Percentiles rank a stretch among this genome's conserved stretches.
These are phyloP conservation scores for Microplitis deprimator DNA, from an alignment of 2,888 invertebrate species.

Conservation along the genomic window DNA sequence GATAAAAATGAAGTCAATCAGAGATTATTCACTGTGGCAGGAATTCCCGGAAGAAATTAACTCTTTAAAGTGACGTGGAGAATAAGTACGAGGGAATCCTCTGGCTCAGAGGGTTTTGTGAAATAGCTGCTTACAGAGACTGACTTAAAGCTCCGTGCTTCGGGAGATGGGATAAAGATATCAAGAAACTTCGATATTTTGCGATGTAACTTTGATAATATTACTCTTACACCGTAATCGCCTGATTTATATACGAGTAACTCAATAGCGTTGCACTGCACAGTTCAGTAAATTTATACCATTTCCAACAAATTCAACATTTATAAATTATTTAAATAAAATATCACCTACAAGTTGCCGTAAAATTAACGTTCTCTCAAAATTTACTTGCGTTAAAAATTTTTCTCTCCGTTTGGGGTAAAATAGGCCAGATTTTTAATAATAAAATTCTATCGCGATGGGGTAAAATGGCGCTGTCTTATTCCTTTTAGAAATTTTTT, in stretches of 20 bases:
- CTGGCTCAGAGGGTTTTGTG: constrained; percentile 4
- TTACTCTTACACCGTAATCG: constrained; percentile 6
- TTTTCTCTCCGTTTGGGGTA: too few species aligned
- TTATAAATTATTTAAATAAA: too few species aligned
- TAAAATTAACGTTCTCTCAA: too few species aligned
- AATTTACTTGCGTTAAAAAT: too few species aligned
- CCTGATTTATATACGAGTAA: not conserved
- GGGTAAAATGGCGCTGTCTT: too few species aligned
- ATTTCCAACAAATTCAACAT: not conserved
- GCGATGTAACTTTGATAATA: constrained; percentile 29
- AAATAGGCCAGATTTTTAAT: too few species aligned
- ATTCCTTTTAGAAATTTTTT: too few species aligned
- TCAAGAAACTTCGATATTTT: constrained; percentile 18
- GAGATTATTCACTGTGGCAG: not conserved
- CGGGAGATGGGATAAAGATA: constrained; percentile 20
- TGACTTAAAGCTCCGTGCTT: not conserved
- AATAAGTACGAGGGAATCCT: not conserved
- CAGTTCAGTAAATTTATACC: too few species aligned
- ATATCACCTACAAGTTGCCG: too few species aligned
- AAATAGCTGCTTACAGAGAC: not conserved
- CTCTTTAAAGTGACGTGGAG: not conserved
- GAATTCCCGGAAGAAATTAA: constrained; percentile 1
- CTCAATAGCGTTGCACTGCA: not conserved
- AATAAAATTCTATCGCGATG: too few species aligned
- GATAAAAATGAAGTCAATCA: not conserved